phyloP scores from a whole-genome alignment of 2,113 vertebrate genomes.

The Pristiophorus japonicus region DNA sequence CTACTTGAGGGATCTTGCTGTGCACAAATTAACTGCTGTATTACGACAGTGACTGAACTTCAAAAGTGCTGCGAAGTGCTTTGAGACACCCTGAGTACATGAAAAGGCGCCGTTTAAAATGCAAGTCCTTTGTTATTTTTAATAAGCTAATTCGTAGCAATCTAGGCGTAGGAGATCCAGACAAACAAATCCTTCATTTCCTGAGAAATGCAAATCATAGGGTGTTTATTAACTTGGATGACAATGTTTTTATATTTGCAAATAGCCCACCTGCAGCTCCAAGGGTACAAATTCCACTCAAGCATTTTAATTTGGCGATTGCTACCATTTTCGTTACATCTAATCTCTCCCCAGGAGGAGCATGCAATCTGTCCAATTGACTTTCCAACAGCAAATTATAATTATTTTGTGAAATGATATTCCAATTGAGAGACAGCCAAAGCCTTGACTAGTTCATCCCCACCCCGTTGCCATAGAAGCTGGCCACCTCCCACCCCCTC shows the following conservation, averaged over 20 bases:
- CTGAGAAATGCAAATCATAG: not conserved
- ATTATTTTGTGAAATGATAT: conserved; percentile 13
- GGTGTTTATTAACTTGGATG: not conserved
- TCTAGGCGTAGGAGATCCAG: not conserved
- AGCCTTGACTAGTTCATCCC: not conserved
- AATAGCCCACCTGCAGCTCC: not conserved
- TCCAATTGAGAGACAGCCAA: not conserved
- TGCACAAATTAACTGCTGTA: too few relatives aligned
- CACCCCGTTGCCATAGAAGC: not conserved
- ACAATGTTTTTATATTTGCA: conserved; percentile 2
- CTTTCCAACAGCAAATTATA: conserved; percentile 12
- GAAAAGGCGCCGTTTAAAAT: not conserved
- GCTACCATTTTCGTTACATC: conserved; percentile 2
- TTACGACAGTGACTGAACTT: not conserved
- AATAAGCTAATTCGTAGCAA: not conserved
- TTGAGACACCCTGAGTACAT: not conserved
- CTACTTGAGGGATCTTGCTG: not conserved
- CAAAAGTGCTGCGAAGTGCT: not conserved
- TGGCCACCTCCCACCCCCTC: not conserved
- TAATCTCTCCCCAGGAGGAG: conserved; percentile 15
- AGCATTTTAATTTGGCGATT: conserved; percentile 23
- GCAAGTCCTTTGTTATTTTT: not conserved
- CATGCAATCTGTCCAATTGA: conserved; percentile 17
- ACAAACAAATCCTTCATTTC: not conserved
- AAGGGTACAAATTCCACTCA: not conserved